Evolutionary conservation across 2,888 invertebrate genomes (phyloP).

Genomic region (Agonopterix subpropinquella): DNA sequence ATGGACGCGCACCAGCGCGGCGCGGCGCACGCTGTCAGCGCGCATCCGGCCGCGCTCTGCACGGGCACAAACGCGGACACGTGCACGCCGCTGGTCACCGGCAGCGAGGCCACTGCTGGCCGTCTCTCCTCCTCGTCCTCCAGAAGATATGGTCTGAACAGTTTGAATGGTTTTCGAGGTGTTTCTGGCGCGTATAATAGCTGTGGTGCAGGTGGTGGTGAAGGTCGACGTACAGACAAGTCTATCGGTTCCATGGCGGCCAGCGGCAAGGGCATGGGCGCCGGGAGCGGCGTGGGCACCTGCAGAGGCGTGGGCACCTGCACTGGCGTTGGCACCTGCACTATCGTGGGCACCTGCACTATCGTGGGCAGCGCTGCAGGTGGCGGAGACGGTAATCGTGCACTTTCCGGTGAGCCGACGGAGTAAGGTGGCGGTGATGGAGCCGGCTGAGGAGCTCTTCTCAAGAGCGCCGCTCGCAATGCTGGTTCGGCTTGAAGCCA

Average conservation of each 20-base stretch:
- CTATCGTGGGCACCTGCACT: conserved; percentile 33
- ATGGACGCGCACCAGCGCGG: conserved; percentile 82
- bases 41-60: conserved; percentile 59
- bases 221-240: conserved; percentile 48
- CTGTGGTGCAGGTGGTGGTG: conserved; percentile 51
- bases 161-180: conserved; percentile 79
- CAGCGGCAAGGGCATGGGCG: conserved; percentile 34
- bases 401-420: conserved; percentile 61
- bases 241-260: conserved; percentile 51
- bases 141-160: conserved; percentile 86
- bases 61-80: conserved; percentile 69
- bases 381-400: conserved; percentile 62
- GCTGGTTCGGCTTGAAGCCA: conserved; percentile 92
- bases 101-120: conserved; percentile 51
- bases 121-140: conserved; percentile 75
- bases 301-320: conserved; percentile 28
- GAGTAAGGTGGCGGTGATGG: conserved; percentile 66
- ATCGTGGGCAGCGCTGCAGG: conserved; percentile 38
- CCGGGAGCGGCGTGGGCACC: conserved; percentile 28
- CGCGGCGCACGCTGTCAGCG: conserved; percentile 47
- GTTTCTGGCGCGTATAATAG: conserved; percentile 41
- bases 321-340: conserved; percentile 30
- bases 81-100: conserved; percentile 49
- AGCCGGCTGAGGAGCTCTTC: conserved; percentile 65
- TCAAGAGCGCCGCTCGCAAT: conserved; percentile 81